phyloP scores from a whole-genome alignment of 2,797 vertebrate species.

The Cossypha niveicapilla region DNA sequence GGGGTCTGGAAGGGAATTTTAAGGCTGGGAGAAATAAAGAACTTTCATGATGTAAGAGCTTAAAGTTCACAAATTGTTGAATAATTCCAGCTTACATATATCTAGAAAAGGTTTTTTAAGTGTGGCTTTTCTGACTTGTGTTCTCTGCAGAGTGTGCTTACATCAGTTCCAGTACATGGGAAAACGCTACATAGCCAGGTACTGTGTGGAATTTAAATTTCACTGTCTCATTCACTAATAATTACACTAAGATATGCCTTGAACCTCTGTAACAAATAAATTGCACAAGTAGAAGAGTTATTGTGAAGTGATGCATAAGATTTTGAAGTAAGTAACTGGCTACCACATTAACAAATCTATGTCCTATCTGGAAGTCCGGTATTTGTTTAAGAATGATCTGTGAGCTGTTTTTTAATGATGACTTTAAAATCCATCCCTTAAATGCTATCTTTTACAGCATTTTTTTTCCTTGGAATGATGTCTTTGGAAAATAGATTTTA shows the following conservation, averaged over 20 bases:
- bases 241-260: neutral
- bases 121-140: slow-evolving; percentile 15
- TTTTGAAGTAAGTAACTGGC: neutral
- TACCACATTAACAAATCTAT: neutral
- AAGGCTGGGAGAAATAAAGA: neutral
- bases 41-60: neutral
- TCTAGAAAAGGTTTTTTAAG: neutral
- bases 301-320: neutral
- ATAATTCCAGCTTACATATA: neutral
- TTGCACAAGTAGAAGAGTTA: neutral
- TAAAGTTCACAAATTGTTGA: neutral
- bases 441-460: neutral
- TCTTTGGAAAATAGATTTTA: neutral
- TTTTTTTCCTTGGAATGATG: neutral
- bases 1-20: neutral
- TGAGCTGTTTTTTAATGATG: neutral
- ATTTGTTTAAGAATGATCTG: neutral
- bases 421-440: neutral
- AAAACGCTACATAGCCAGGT: slow-evolving; percentile 96
- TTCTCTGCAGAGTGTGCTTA: slow-evolving; percentile 87
- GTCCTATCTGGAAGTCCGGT: neutral
- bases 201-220: slow-evolving; percentile 69
- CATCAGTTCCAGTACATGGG: slow-evolving; percentile 99
- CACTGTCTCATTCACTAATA: neutral
- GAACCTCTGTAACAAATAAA: neutral